Evolutionary conservation across 2,888 invertebrate species (phyloP).

Genomic region (Cepaea hortensis): DNA sequence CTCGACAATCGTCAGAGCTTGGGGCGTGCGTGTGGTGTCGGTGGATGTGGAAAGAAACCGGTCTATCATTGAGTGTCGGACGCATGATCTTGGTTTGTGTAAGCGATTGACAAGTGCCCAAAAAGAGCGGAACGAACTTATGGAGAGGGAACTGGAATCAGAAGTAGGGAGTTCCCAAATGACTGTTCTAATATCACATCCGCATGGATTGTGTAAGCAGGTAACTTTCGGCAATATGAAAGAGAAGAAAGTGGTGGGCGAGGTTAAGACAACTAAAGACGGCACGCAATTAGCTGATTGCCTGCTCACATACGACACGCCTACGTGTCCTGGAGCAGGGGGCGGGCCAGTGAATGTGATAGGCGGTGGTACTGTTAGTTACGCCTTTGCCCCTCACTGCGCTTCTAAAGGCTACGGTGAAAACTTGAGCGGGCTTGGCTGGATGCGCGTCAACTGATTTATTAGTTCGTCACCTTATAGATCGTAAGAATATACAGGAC

Average conservation of each 20-base stretch:
- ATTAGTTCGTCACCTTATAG: too few species aligned
- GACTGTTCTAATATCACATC: slow-evolving; percentile 31
- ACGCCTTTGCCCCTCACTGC: slow-evolving; percentile 35
- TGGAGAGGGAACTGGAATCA: not conserved
- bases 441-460: not conserved
- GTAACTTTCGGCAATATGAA: slow-evolving; percentile 3
- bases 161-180: not conserved
- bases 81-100: slow-evolving; percentile 20
- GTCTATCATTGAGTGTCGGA: slow-evolving; percentile 18
- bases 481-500: too few species aligned
- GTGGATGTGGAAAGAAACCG: slow-evolving; percentile 3
- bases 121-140: not conserved
- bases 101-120: not conserved
- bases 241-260: not conserved
- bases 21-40: slow-evolving; percentile 11
- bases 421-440: slow-evolving; percentile 28
- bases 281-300: slow-evolving; percentile 16
- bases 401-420: not conserved
- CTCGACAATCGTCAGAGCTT: not conserved
- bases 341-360: slow-evolving; percentile 21
- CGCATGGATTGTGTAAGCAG: slow-evolving; percentile 28
- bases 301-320: slow-evolving; percentile 5
- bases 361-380: not conserved
- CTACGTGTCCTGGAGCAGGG: slow-evolving; percentile 33
- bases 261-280: not conserved